Base-by-base conservation (phyloP, 1,140 invertebrate species). In the Coptotermes formosanus region DNA sequence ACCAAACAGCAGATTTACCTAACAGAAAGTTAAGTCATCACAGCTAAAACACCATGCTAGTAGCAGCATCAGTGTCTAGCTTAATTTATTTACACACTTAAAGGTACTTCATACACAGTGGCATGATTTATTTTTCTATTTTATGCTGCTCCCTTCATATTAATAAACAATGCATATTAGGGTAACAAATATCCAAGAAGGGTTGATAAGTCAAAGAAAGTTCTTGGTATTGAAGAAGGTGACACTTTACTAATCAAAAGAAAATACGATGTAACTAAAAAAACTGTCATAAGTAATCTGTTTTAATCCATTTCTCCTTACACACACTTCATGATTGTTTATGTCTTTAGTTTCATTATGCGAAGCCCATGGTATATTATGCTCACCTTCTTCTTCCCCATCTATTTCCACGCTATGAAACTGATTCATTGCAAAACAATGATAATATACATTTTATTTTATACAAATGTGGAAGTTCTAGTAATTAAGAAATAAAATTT, bases 171-270 rank as follows among this genome's bases (percentile, higher is more conserved):
- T 75, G 25, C n/a, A 75, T 30, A 75, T 75, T 75, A 75, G 30
- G 7, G n/a, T 55, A 55, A 75, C 9, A 75, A n/a, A 30, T 30
- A 75, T n/a, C n/a, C n/a, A 8, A 75, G 64, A 75, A 75, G 25
- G 25, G 64, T 30, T 75, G 64, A 30, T 11, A n/a, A 75, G 8
- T 75, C 25, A 75, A 75, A 75, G 64, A n/a, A 75, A 75, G 14
- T 75, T 75, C n/a, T 75, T 75, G 64, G n/a, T 75, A 75, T 30
- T 75, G 64, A 75, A 75, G 25, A 75, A 75, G 64, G 64, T 75
- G 64, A 30, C 64, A 75, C 30, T 75, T 75, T 75, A 75, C 64
- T 75, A n/a, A 7, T n/a, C 52, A 55, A 55, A 21, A 55, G 52
- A 19, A 55, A 19, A 55, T 2, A 4, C 52, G 21, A 55, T 4